Evolutionary conservation across 2,888 invertebrate species (phyloP).

Genomic region (Eupithecia subumbrata): DNA sequence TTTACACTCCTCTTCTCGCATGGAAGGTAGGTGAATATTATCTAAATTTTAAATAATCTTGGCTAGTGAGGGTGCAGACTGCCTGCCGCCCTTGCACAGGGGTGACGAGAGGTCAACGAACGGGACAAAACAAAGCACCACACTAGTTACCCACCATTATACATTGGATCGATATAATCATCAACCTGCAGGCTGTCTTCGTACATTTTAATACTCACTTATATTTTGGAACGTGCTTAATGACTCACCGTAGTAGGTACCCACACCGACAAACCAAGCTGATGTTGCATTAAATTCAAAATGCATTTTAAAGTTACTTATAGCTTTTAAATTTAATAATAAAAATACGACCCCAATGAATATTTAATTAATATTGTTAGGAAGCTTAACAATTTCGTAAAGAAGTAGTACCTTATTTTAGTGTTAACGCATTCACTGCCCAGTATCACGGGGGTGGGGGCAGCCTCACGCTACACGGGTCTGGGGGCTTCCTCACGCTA

Average conservation of each 20-base stretch:
- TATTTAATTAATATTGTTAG: too few relatives aligned
- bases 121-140: slow-evolving; percentile 73
- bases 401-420: too few relatives aligned
- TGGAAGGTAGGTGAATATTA: slow-evolving; percentile 10
- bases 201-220: neutral
- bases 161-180: slow-evolving; percentile 39
- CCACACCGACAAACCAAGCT: too few relatives aligned
- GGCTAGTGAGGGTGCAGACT: slow-evolving; percentile 68
- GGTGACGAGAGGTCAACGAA: slow-evolving; percentile 65
- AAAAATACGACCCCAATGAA: too few relatives aligned
- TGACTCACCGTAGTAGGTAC: too few relatives aligned
- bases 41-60: slow-evolving; percentile 51
- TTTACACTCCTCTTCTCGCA: slow-evolving; percentile 11
- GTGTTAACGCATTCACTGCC: too few relatives aligned
- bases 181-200: slow-evolving; percentile 25
- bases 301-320: neutral
- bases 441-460: too few relatives aligned
- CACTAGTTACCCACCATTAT: slow-evolving; percentile 58
- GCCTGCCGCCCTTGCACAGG: slow-evolving; percentile 59
- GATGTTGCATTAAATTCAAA: neutral
- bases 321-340: too few relatives aligned
- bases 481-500: too few relatives aligned
- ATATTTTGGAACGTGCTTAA: too few relatives aligned
- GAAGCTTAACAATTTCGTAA: too few relatives aligned
- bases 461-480: too few relatives aligned